Evolutionary conservation across 1,140 invertebrate species (phyloP), one percentile per base, ranked within the genome.

Genomic region (Tribolium castaneum): DNA sequence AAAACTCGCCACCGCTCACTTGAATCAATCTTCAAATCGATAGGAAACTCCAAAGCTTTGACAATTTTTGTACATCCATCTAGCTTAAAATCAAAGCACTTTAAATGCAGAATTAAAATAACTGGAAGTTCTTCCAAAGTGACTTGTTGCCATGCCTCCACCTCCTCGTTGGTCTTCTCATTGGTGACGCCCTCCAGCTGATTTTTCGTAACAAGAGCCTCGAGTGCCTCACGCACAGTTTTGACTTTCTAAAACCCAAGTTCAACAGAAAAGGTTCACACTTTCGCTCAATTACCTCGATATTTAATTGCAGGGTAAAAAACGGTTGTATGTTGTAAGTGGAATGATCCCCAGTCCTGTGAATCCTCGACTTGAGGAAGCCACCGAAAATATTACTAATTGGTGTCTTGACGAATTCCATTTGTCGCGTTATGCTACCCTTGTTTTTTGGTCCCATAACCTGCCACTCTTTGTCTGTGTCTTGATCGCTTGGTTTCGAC

Each of bases 321-420:
- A 98, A 99, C 2, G 97, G 97, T 86, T 98, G 94, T 75, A 98
- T 92, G 81, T 93, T 93, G 84, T 95, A 92, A 1, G 94, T 95
- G 54, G 92, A 89, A 85, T 92, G 90, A 78, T 93, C 92, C 16
- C 94, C 92, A 39, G 92, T 90, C 77, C 95, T 91, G 75, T 93
- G 92, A 62, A 98, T 89, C 6, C 93, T 91, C n/a, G 95, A 95
- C 66, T 96, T 91, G 49, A 97, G 90, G 84, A 96, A 93, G 12
- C 97, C 97, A 70, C 95, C 92, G 88, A 98, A 98, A 77, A 98
- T 97, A 82, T 97, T 94, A 16, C 95, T 96, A 3, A 98, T 90
- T 0, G 97, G 96, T n/a, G 96, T 96, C 80, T 92, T 91, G 66
- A 89, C 92, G 85, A 96, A 93, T 81, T 93, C 92, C 45, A 95